phyloP scores from a whole-genome alignment of 1,140 invertebrate species.

The Neodiprion lecontei region DNA sequence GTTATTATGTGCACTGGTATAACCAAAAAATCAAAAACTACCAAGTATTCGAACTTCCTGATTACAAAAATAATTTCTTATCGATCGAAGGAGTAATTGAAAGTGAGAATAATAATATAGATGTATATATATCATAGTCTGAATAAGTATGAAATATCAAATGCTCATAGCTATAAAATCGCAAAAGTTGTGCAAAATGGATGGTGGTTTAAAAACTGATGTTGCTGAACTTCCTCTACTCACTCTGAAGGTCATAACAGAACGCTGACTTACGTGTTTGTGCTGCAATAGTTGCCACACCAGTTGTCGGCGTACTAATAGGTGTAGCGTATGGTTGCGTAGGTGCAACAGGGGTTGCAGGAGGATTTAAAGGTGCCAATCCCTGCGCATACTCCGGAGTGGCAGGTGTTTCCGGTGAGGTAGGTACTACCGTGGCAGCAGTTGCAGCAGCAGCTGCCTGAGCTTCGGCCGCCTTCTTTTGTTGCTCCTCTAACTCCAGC shows the following conservation, averaged over 20 bases:
- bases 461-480: conserved; percentile 72
- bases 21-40: too few relatives aligned
- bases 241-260: background rate
- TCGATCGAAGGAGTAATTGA: too few relatives aligned
- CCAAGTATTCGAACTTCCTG: too few relatives aligned
- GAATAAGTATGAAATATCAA: too few relatives aligned
- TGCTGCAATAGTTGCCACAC: conserved; percentile 39
- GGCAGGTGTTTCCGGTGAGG: conserved; percentile 59
- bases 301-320: conserved; percentile 38
- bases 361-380: conserved; percentile 64
- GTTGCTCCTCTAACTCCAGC: conserved; percentile 80
- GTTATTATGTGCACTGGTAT: too few relatives aligned
- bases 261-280: conserved; percentile 43
- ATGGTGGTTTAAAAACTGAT: background rate
- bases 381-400: conserved; percentile 81
- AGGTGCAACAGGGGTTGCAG: conserved; percentile 43
- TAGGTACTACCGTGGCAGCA: conserved; percentile 55
- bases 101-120: too few relatives aligned
- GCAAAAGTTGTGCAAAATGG: conserved; percentile 6
- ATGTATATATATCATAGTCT: too few relatives aligned
- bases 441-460: conserved; percentile 61
- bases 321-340: conserved; percentile 47
- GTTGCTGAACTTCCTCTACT: background rate
- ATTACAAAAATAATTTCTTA: too few relatives aligned
- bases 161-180: too few relatives aligned